These are phyloP conservation scores for Scaptomyza reducta DNA, from an alignment of 2,888 invertebrate genomes.

Conservation along the genomic window DNA sequence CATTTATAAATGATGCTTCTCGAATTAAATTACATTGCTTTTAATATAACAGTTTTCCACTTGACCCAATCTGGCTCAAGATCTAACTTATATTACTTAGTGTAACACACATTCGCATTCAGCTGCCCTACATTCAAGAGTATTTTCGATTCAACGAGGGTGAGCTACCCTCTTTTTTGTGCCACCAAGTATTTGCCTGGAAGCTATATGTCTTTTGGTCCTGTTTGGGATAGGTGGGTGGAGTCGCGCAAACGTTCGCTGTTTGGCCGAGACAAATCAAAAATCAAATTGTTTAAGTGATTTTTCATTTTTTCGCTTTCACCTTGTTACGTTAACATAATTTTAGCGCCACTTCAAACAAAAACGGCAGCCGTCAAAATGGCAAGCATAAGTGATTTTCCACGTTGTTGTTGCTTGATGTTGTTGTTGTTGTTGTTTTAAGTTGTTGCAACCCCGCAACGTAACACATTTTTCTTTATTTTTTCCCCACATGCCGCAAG, in stretches of 20 bases:
- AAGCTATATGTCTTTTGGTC: background rate
- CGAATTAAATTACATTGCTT: too few species aligned
- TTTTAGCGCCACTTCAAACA: slow-evolving; percentile 72
- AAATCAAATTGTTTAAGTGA: slow-evolving; percentile 81
- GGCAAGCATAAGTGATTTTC: slow-evolving; percentile 72
- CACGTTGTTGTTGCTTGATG: slow-evolving; percentile 26
- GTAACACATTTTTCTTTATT: slow-evolving; percentile 19
- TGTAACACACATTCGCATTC: slow-evolving; percentile 1
- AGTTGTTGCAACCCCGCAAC: slow-evolving; percentile 28
- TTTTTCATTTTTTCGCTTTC: slow-evolving; percentile 79
- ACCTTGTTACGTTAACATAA: slow-evolving; percentile 81
- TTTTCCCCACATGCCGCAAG: slow-evolving; percentile 11
- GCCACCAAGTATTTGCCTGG: background rate
- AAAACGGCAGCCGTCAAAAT: slow-evolving; percentile 60
- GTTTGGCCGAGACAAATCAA: slow-evolving; percentile 59
- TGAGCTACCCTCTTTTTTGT: background rate
- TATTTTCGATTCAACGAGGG: too few species aligned
- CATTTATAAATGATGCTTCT: too few species aligned
- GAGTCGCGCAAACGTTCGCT: background rate
- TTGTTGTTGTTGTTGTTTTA: slow-evolving; percentile 30
- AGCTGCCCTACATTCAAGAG: slow-evolving; percentile 9
- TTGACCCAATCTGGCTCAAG: slow-evolving; percentile 4
- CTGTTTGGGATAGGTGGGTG: background rate
- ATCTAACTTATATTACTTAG: slow-evolving; percentile 1
- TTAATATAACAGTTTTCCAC: background rate